These are phyloP conservation scores for Mactromeris polynyma DNA, from an alignment of 2,888 invertebrate species.

Conservation along the genomic window DNA sequence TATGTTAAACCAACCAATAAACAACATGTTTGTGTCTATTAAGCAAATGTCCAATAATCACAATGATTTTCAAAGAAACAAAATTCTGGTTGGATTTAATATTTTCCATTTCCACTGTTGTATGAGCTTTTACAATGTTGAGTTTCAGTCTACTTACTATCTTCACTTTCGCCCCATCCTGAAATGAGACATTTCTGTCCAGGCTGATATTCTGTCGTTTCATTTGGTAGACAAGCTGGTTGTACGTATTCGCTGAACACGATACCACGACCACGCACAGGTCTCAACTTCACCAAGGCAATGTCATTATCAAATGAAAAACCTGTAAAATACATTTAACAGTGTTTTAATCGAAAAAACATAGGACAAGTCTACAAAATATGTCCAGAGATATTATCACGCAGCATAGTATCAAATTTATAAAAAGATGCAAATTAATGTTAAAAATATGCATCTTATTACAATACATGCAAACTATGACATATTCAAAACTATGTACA, in stretches of 20 bases:
- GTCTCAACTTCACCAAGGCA: conserved; percentile 90
- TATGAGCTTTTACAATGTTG: not conserved
- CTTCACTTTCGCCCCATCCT: conserved; percentile 92
- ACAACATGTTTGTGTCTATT: too few species aligned
- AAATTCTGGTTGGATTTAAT: not conserved
- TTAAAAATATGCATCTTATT: too few species aligned
- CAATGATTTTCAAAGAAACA: not conserved
- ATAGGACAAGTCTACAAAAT: too few species aligned
- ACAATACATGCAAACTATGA: too few species aligned
- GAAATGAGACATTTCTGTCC: conserved; percentile 92
- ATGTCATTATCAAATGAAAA: conserved; percentile 89
- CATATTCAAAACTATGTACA: too few species aligned
- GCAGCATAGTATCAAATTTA: too few species aligned
- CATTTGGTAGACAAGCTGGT: conserved; percentile 92
- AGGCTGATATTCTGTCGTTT: conserved; percentile 88
- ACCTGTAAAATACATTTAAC: not conserved
- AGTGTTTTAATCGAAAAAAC: too few species aligned
- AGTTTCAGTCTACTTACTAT: conserved; percentile 49
- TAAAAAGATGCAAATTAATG: too few species aligned
- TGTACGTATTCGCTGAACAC: conserved; percentile 91
- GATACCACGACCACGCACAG: conserved; percentile 88
- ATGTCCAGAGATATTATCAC: too few species aligned
- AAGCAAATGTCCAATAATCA: too few species aligned
- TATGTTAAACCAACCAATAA: too few species aligned
- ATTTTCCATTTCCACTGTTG: not conserved